A percentile compares a stretch with the other conserved stretches of the same genome.
These are phyloP conservation scores for Tamandua tetradactyla DNA, from an alignment of 2,797 vertebrate species.

Conservation along the genomic window DNA sequence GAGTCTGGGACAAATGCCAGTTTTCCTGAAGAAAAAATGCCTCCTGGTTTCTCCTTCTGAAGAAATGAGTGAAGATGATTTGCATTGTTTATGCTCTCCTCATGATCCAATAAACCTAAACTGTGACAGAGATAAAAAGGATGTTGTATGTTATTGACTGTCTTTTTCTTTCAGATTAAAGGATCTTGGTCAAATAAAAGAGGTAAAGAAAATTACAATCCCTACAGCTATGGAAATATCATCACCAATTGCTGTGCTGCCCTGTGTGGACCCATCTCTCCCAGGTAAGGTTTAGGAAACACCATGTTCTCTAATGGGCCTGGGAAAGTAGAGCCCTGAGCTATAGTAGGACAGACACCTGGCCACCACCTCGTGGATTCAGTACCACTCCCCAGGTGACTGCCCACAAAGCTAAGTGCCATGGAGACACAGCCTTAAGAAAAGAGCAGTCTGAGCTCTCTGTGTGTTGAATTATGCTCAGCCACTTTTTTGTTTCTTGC, in stretches of 20 bases:
- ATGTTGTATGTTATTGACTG: neutral
- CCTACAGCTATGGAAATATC: constrained; percentile 97
- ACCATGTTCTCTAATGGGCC: fast-evolving
- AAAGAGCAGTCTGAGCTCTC: neutral
- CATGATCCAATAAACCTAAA: fast-evolving
- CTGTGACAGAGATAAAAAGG: neutral
- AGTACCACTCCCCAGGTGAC: neutral
- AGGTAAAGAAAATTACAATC: constrained; percentile 98
- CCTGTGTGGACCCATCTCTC: constrained; percentile 95
- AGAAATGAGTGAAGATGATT: neutral
- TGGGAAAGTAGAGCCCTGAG: neutral
- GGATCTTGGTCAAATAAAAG: constrained; percentile 99
- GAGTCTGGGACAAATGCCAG: neutral
- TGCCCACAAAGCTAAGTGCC: fast-evolving
- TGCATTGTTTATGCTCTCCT: neutral
- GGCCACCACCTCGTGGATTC: neutral
- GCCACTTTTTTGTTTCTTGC: neutral
- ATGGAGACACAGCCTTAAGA: fast-evolving
- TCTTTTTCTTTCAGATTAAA: constrained; percentile 93
- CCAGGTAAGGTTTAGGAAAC: constrained; percentile 89
- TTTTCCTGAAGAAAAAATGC: neutral
- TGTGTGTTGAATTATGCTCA: neutral
- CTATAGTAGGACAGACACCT: fast-evolving
- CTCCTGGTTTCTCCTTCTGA: neutral
- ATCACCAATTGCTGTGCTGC: constrained; percentile 97